These are phyloP conservation scores for Periophthalmus modestus DNA, from an alignment of 2,113 vertebrate species.

Conservation along the genomic window DNA sequence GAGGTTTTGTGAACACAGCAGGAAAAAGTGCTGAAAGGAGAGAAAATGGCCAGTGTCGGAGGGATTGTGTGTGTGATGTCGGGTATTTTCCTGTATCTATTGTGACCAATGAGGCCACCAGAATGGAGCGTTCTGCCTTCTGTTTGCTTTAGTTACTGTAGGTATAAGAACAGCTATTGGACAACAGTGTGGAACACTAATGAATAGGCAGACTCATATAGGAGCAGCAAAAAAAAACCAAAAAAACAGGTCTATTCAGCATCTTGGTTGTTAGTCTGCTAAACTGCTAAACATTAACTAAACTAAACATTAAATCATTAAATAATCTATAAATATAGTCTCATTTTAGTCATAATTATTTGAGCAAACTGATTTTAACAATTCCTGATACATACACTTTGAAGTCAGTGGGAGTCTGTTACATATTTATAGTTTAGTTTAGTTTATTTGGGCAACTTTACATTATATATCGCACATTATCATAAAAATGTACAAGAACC, in stretches of 20 bases:
- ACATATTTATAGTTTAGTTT: no score
- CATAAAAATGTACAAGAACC: no score
- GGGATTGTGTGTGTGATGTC: conserved; percentile 27
- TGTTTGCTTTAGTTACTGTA: conserved; percentile 36
- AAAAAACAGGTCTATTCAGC: background rate
- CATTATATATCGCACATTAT: no score
- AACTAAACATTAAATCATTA: no score
- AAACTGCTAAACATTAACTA: no score
- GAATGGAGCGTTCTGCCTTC: conserved; percentile 22
- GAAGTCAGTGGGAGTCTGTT: background rate
- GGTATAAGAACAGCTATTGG: conserved; percentile 34
- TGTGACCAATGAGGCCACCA: conserved; percentile 53
- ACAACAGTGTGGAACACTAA: background rate
- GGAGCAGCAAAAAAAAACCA: background rate
- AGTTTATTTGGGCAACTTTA: no score
- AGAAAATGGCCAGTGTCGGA: conserved; percentile 64
- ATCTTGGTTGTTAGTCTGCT: background rate
- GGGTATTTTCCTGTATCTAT: conserved; percentile 58
- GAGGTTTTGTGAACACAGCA: conserved; percentile 77
- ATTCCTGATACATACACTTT: background rate
- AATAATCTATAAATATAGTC: no score
- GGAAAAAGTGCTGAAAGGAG: conserved; percentile 80
- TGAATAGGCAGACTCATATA: background rate
- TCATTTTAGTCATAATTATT: no score
- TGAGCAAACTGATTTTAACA: background rate